Percentiles rank a stretch among this genome's conserved stretches.
These are phyloP conservation scores for Istiophorus platypterus DNA, from an alignment of 2,113 vertebrate genomes.

Conservation along the genomic window DNA sequence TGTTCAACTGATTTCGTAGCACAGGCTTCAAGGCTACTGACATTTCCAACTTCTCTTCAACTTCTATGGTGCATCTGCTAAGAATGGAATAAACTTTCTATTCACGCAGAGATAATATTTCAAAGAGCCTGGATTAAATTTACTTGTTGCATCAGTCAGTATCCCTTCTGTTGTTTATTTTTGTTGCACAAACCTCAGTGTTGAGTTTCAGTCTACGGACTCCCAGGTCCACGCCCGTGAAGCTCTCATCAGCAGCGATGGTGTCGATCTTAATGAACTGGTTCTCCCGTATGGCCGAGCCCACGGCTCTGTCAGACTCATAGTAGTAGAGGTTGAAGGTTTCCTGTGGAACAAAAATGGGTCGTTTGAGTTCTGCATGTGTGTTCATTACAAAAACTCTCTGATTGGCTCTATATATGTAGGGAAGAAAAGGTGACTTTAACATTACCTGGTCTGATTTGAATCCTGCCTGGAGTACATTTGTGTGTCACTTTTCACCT, in stretches of 20 bases:
- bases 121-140: conserved; percentile 2
- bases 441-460: not conserved
- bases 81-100: not conserved
- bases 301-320: conserved; percentile 92
- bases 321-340: conserved; percentile 98
- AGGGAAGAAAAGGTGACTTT: not conserved
- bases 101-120: conserved; percentile 6
- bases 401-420: not conserved
- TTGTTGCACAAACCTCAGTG: conserved; percentile 85
- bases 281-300: conserved; percentile 89
- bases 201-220: conserved; percentile 95
- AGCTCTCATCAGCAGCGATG: conserved; percentile 96
- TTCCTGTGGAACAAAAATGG: conserved; percentile 77
- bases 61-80: conserved; percentile 13
- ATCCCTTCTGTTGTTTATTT: not conserved
- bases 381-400: not conserved
- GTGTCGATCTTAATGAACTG: conserved; percentile 98
- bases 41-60: conserved; percentile 27
- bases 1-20: too few species aligned
- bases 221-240: conserved; percentile 94
- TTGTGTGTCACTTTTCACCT: not conserved
- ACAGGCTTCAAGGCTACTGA: not conserved
- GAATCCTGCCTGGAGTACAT: not conserved
- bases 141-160: conserved; percentile 1
- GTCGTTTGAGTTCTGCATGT: not conserved